Evolutionary conservation across 2,797 vertebrate species (phyloP).

Genomic region (Silurus lanzhouensis): DNA sequence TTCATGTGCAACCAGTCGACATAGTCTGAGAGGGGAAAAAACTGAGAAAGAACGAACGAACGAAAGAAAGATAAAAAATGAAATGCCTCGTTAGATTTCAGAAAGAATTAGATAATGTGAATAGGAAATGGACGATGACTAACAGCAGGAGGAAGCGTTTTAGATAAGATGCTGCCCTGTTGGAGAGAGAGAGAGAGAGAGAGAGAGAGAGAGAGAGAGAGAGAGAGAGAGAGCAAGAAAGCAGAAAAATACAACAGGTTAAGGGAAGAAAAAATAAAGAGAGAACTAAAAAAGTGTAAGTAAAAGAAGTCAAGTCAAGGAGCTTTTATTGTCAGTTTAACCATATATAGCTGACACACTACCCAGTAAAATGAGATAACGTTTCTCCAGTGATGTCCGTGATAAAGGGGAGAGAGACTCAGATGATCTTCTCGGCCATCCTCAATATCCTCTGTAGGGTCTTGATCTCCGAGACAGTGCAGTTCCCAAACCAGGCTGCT

Average conservation of each 20-base stretch:
- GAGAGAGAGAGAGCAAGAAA: background rate
- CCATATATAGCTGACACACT: too few species aligned
- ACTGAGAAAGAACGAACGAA: background rate
- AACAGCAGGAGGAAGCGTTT: constrained; percentile 9
- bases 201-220: background rate
- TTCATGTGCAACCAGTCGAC: constrained; percentile 14
- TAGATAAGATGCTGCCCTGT: constrained; percentile 17
- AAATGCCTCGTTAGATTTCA: constrained; percentile 30
- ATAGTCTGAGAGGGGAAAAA: background rate
- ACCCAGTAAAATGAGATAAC: too few species aligned
- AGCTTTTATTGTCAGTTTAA: too few species aligned
- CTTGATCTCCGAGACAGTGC: too few species aligned
- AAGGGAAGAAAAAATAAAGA: background rate
- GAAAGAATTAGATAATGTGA: constrained; percentile 33
- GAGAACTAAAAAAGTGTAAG: background rate
- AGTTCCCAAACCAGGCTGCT: too few species aligned
- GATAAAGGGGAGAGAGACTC: too few species aligned
- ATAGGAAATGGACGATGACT: constrained; percentile 27
- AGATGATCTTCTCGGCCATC: too few species aligned
- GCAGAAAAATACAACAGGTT: background rate
- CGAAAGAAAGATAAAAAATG: constrained; percentile 12
- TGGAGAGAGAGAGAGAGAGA: background rate
- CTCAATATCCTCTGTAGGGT: too few species aligned
- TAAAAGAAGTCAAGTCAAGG: too few species aligned
- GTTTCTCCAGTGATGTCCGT: too few species aligned